Evolutionary conservation across 2,888 invertebrate species (phyloP), one percentile per base, ranked within the genome.

Genomic region (Busseola fusca): DNA sequence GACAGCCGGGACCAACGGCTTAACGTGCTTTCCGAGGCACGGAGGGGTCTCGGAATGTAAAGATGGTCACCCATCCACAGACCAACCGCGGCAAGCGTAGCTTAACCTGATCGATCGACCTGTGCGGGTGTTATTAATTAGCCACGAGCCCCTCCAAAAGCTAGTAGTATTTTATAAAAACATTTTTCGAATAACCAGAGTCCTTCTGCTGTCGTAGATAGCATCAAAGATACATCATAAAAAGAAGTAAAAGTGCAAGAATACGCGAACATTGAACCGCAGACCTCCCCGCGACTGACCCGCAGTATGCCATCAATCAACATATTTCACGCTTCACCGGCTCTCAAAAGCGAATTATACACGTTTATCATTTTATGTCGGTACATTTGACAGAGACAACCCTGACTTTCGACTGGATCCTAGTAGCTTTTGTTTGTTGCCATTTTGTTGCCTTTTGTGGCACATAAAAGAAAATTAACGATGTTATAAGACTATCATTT

Each of bases 331-430:
- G 86, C 84, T 81, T 85, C 81, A 76, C 74, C 66, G 78, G 56
- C 72, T 83, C 63, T 79, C 71, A 69, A 82, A 83, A 80, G 72
- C 71, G 63, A 76, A 80, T 78, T 80, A 82, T 78, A 69, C 70
- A 74, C 78, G 69, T 74, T 72, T 77, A 84, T 80, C 75, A 70
- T 77, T 77, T 76, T 58, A 70, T 69, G 76, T 72, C 71, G 57
- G 80, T 34, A 71, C 69, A 63, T 80, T 72, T 79, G 63, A 74
- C 25, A 62, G 62, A 69, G 16, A 64, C 83, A 87, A 71, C 88
- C 88, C 86, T 89, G 88, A 88, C 89, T 90, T 89, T 90, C 89
- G 86, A 86, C 81, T 82, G 73, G 75, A 73, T 81, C 85, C 77
- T 83, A 85, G 82, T 75, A 76, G 64, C 54, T 59, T 64, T 64